Conservation (phyloP, 2,113 vertebrate genomes). For the Corvus moneduloides region DNA sequence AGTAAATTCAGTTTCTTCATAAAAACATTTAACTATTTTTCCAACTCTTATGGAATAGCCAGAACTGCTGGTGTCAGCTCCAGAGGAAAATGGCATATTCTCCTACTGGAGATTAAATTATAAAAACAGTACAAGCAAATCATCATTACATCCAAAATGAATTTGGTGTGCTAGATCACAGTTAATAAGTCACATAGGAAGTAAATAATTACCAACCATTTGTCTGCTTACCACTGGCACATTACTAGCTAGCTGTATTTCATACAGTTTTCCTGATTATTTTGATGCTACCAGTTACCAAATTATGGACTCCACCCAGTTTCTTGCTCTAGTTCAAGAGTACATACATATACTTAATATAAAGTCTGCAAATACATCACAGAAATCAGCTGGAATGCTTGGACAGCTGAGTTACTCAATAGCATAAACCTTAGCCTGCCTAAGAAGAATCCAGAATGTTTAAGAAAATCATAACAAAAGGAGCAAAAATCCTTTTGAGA, state of each 20-base stretch:
- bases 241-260: neutral
- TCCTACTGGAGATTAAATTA: neutral
- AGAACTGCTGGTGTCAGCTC: neutral
- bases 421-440: neutral
- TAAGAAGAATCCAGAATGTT: neutral
- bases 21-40: neutral
- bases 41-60: neutral
- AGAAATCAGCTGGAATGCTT: neutral
- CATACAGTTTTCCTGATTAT: neutral
- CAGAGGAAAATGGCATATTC: neutral
- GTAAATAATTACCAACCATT: neutral
- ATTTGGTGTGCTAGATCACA: neutral
- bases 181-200: neutral
- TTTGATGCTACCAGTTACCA: neutral
- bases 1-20: neutral
- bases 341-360: neutral
- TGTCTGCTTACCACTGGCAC: neutral
- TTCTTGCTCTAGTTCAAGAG: neutral
- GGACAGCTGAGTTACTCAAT: neutral
- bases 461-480: neutral
- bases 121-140: neutral
- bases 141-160: neutral
- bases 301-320: neutral
- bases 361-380: neutral
- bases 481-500: neutral